Base-by-base conservation (phyloP, 2,888 invertebrate genomes). In the Orgyia antiqua region DNA sequence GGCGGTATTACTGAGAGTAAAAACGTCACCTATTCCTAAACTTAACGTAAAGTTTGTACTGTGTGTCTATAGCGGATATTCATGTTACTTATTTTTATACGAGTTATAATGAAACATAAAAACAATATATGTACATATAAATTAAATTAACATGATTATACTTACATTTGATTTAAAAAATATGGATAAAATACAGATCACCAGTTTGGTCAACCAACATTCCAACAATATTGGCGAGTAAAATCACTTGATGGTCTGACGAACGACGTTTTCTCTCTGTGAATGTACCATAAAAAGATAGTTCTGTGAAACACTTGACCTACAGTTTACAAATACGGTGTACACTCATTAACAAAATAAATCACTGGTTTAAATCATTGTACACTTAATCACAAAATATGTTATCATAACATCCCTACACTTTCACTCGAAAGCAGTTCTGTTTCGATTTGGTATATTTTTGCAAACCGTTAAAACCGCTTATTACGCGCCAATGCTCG, bases 391-490 rank as follows among this genome's bases (percentile, higher is more conserved):
- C 62, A 63, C 56, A 53, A 45, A 52, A 55, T 63, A 42, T 44
- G 40, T 15, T 64, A 46, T 58, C 55, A 64, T 59, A 61, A 53
- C 50, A 59, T 60, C 50, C 55, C 57, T 51, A 52, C 73, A 79
- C 80, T 80, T 78, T 79, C 78, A 80, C 79, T 79, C 40, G 34
- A 51, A 58, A 64, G 58, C 64, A 68, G 72, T 70, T 69, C 73
- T 74, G 58, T 66, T 42, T 72, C 73, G 75, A 65, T 68, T 71
- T 67, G 48, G 41, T 39, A 37, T 41, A 32, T 24, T 40, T 20
- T 42, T 21, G 10, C 51, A 52, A 69, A 72, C 57, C 71, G 70
- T 66, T 65, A 73, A 64, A 24, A 71, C 58, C 44, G 46, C 42
- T 51, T 42, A 38, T 39, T 33, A 33, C 42, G 34, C 45, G 41